phyloP scores from a whole-genome alignment of 2,113 vertebrate species.

The Triplophysa dalaica region DNA sequence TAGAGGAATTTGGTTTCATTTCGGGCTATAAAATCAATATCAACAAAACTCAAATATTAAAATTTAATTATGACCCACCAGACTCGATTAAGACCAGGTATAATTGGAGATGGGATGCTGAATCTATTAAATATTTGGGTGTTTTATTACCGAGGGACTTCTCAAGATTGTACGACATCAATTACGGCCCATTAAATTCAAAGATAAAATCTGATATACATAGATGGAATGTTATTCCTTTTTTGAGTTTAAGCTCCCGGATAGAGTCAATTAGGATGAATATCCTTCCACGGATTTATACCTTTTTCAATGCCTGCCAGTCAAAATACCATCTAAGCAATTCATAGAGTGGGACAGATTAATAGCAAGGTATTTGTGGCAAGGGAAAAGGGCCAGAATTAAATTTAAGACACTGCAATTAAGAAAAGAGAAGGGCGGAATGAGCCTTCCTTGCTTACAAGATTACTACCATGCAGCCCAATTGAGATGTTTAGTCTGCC shows the following conservation, averaged over 20 bases:
- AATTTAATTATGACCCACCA: no score
- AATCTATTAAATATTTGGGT: not conserved
- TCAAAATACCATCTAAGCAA: not conserved
- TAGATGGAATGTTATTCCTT: not conserved
- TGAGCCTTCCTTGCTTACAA: not conserved
- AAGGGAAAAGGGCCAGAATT: not conserved
- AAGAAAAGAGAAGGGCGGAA: not conserved
- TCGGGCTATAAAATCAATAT: no score
- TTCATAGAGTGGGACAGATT: not conserved
- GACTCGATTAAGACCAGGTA: not conserved
- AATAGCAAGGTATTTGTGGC: not conserved
- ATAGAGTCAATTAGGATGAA: not conserved
- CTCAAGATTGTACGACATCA: not conserved
- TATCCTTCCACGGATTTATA: not conserved
- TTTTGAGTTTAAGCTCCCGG: not conserved
- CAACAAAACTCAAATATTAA: no score
- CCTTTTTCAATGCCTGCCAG: not conserved
- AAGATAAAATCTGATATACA: not conserved
- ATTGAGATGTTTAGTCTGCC: no score
- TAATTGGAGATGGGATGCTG: no score
- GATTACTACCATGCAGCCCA: not conserved
- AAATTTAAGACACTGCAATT: not conserved
- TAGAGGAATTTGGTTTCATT: no score
- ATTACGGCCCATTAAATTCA: not conserved
- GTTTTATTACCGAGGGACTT: not conserved